A percentile compares a stretch with the other conserved stretches of the same genome.
These are phyloP conservation scores for Apodemia hepburni DNA, from an alignment of 2,888 invertebrate species.

Conservation along the genomic window DNA sequence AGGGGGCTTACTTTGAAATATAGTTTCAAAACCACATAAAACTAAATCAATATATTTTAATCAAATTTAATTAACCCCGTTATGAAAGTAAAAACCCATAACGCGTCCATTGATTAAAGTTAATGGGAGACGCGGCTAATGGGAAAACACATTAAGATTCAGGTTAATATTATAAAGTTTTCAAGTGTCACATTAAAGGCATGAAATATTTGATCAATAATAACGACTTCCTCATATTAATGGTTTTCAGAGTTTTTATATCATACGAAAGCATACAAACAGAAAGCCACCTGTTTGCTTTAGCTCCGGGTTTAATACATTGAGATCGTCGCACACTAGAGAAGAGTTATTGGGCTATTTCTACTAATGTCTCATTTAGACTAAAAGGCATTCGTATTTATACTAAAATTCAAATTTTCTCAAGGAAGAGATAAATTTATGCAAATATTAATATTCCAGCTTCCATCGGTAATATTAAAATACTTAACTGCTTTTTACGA, in stretches of 20 bases:
- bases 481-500: no score
- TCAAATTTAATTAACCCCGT: not conserved
- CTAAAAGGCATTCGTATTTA: no score
- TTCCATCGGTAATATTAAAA: no score
- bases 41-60: not conserved
- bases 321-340: no score
- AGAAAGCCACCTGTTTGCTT: no score
- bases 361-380: no score
- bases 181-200: conserved; percentile 1
- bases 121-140: not conserved
- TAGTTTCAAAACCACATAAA: not conserved
- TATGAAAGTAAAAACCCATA: not conserved
- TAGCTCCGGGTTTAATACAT: no score
- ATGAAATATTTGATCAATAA: not conserved
- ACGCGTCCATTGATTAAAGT: not conserved
- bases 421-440: no score
- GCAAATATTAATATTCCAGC: no score
- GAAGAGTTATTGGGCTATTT: no score
- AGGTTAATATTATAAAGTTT: not conserved
- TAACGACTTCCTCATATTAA: not conserved
- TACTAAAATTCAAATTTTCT: no score
- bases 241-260: not conserved
- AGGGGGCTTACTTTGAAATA: not conserved
- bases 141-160: not conserved
- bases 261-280: no score